Percentiles rank a stretch among this genome's conserved stretches.
Conservation (phyloP, 2,797 vertebrate species). For the Hydrophis major region DNA sequence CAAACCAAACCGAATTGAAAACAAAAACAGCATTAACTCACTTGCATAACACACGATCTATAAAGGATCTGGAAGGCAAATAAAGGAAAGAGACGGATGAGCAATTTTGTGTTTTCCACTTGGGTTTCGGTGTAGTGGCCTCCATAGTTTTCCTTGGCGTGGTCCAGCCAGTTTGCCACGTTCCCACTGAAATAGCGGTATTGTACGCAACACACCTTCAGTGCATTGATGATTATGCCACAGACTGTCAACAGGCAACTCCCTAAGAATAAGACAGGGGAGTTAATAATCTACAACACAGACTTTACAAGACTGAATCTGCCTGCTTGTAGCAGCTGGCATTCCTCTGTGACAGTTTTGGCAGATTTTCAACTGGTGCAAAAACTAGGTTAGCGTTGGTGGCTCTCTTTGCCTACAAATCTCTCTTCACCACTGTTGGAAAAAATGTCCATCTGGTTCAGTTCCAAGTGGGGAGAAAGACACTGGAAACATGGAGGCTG, state of each 20-base stretch:
- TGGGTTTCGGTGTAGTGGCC: slow-evolving; percentile 80
- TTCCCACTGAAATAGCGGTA: slow-evolving; percentile 70
- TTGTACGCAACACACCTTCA: slow-evolving; percentile 72
- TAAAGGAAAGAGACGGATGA: slow-evolving; percentile 82
- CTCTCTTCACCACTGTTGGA: neutral
- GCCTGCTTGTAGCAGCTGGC: neutral
- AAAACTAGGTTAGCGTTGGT: neutral
- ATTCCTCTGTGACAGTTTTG: neutral
- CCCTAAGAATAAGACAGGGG: slow-evolving; percentile 64
- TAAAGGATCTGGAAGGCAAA: slow-evolving; percentile 87
- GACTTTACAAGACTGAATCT: neutral
- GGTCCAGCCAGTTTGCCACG: slow-evolving; percentile 78
- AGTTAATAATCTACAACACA: neutral
- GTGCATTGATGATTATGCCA: slow-evolving; percentile 78
- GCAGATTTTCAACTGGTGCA: neutral
- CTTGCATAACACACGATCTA: slow-evolving; percentile 84
- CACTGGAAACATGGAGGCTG: too few species aligned
- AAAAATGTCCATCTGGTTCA: too few species aligned
- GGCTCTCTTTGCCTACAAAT: neutral
- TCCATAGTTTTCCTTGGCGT: slow-evolving; percentile 84
- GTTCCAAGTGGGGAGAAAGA: too few species aligned
- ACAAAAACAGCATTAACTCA: slow-evolving; percentile 42
- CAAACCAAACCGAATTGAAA: neutral
- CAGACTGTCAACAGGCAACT: slow-evolving; percentile 76
- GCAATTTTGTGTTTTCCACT: slow-evolving; percentile 83